Evolutionary conservation across 2,888 invertebrate species (phyloP), one percentile per base, ranked within the genome.

Genomic region (Strigamia maritima): DNA sequence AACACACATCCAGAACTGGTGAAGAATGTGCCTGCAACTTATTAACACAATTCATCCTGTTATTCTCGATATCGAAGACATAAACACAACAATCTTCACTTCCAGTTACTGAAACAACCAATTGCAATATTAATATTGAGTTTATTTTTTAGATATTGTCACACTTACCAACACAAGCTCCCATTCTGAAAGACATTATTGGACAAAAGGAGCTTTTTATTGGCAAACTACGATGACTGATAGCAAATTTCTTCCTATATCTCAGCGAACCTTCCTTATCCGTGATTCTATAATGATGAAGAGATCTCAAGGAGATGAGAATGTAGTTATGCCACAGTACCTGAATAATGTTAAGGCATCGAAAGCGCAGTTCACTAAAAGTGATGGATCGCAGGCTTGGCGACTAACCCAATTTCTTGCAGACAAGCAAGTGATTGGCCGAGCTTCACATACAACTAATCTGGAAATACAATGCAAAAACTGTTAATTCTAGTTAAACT

Each of bases 191-290:
- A 82, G 93, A 93, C 92, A 93, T 93, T 82, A 92, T 90, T 6
- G 95, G 94, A 84, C 94, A 95, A 88, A 95, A 95, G 4, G 92
- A 91, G 38, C 94, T 93, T 82, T 90, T 88, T 26, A 94, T 90
- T 81, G 89, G 86, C 83, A 89, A 88, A 74, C 85, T 86, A 77
- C 88, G 87, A 85, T 93, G 93, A 76, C 87, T 85, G 81, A 92
- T 90, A 76, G 89, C 88, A 86, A 92, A 92, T 74, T 90, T 90
- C 83, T 90, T 89, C 86, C 90, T 90, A 76, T 92, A 85, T 77
- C 89, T 87, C 74, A 93, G 85, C 60, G 88, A 89, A 76, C 92
- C 93, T 83, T 92, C 91, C 82, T 89, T 89, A 85, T 91, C 90
- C 0, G 88, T 87, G 79, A 93, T 90, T 82, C 93, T 87, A 82